phyloP scores from a whole-genome alignment of 37 sponge, comb jelly and placozoan genomes.

The Ephydatia muelleri region DNA sequence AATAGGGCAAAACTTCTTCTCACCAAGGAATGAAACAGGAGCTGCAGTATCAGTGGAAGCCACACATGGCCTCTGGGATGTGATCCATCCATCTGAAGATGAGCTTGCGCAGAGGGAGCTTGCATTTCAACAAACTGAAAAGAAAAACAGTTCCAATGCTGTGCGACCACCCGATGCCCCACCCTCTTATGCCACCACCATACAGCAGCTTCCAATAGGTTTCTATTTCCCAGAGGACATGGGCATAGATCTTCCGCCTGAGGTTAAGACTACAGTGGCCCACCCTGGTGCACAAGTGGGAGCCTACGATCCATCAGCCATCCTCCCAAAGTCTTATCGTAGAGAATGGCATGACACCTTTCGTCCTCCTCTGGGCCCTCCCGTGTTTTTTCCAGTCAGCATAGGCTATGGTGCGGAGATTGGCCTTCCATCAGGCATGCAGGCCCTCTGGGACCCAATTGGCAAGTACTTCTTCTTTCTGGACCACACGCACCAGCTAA shows the following conservation, averaged over 20 bases:
- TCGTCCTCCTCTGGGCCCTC: conserved; percentile 77
- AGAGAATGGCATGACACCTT: conserved; percentile 80
- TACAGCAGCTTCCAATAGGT: conserved; percentile 60
- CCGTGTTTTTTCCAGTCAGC: conserved; percentile 68
- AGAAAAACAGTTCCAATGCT: not conserved
- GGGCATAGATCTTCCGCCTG: conserved; percentile 35
- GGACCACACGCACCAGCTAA: conserved; percentile 67
- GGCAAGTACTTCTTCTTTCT: conserved; percentile 65
- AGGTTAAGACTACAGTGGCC: conserved; percentile 11
- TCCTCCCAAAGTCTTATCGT: conserved; percentile 48
- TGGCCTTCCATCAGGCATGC: conserved; percentile 61
- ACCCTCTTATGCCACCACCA: conserved; percentile 54
- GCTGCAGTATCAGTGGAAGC: conserved; percentile 52
- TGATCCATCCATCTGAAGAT: conserved; percentile 69
- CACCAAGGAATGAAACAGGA: conserved; percentile 28
- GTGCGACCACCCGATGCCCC: conserved; percentile 41
- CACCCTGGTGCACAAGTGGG: conserved; percentile 57
- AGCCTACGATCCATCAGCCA: conserved; percentile 55
- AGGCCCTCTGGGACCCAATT: conserved; percentile 84
- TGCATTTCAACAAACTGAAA: conserved; percentile 33
- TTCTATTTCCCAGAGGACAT: conserved; percentile 71
- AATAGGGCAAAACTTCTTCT: conserved; percentile 46
- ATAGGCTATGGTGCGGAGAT: conserved; percentile 85
- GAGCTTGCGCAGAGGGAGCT: conserved; percentile 55
- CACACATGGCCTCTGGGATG: conserved; percentile 69